Evolutionary conservation across 2,888 invertebrate species (phyloP).

Genomic region (Trachelus tabidus): DNA sequence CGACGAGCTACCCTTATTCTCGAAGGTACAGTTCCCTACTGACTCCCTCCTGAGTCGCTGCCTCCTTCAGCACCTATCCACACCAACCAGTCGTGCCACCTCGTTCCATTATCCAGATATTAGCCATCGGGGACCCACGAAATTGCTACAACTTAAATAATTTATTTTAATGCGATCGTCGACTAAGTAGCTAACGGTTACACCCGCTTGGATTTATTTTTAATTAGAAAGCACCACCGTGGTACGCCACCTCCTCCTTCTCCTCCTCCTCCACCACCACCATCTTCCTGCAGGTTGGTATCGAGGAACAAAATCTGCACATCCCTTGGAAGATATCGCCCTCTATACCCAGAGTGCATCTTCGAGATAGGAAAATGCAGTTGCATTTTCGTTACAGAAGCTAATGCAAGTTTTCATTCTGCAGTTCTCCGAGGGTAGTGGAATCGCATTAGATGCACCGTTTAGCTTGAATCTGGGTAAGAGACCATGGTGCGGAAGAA

Average conservation of each 20-base stretch:
- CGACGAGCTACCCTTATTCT: conserved; percentile 26
- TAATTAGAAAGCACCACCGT: conserved; percentile 45
- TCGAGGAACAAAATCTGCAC: too few relatives aligned
- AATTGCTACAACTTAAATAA: conserved; percentile 65
- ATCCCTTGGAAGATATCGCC: too few relatives aligned
- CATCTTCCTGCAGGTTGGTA: too few relatives aligned
- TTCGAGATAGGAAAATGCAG: too few relatives aligned
- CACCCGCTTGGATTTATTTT: conserved; percentile 54
- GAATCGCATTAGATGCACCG: too few relatives aligned
- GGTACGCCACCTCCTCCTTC: neutral
- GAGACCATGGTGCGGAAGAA: too few relatives aligned
- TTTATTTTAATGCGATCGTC: conserved; percentile 63
- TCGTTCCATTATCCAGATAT: conserved; percentile 63
- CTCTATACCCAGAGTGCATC: too few relatives aligned
- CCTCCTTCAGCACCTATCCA: neutral
- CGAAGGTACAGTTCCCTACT: conserved; percentile 1
- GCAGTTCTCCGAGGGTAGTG: too few relatives aligned
- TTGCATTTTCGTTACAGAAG: too few relatives aligned
- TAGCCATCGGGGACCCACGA: conserved; percentile 63
- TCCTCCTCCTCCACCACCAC: too few relatives aligned
- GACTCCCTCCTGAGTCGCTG: neutral
- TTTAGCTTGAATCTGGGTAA: too few relatives aligned
- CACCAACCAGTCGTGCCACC: conserved; percentile 26
- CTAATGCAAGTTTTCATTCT: too few relatives aligned
- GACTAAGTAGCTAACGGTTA: conserved; percentile 56